phyloP scores from a whole-genome alignment of 2,113 vertebrate genomes.

The Phycodurus eques region DNA sequence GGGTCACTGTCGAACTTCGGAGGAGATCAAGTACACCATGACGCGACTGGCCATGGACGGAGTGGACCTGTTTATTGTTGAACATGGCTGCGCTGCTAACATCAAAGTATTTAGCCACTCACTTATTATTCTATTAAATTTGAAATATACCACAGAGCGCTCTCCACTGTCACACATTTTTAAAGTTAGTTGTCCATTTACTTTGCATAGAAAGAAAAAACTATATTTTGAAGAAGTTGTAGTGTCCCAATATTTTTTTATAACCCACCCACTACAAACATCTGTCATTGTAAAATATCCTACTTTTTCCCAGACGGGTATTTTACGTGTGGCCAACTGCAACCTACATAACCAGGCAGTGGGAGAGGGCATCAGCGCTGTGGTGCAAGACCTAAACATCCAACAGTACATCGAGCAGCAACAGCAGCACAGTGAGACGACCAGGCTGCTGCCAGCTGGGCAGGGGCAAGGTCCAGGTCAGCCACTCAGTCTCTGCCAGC shows the following conservation, averaged over 20 bases:
- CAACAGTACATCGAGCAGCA: conserved; percentile 85
- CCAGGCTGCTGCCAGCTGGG: conserved; percentile 50
- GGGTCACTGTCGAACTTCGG: conserved; percentile 88
- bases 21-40: conserved; percentile 97
- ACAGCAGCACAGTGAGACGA: conserved; percentile 51
- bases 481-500: conserved; percentile 73
- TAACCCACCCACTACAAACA: neutral
- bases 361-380: conserved; percentile 91
- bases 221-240: too few species aligned
- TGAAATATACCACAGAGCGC: neutral
- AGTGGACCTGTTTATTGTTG: conserved; percentile 89
- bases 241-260: neutral
- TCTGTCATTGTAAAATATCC: neutral
- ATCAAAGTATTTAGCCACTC: conserved; percentile 77
- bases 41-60: conserved; percentile 90
- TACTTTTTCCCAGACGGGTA: conserved; percentile 76
- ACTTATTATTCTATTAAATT: neutral
- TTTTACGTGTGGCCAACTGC: conserved; percentile 88
- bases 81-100: conserved; percentile 93
- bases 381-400: conserved; percentile 89
- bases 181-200: neutral
- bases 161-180: neutral
- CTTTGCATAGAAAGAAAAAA: neutral
- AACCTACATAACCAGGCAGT: conserved; percentile 97
- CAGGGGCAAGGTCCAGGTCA: conserved; percentile 57